Evolutionary conservation across 2,888 invertebrate species (phyloP).

Genomic region (Sclerodermus sp.): DNA sequence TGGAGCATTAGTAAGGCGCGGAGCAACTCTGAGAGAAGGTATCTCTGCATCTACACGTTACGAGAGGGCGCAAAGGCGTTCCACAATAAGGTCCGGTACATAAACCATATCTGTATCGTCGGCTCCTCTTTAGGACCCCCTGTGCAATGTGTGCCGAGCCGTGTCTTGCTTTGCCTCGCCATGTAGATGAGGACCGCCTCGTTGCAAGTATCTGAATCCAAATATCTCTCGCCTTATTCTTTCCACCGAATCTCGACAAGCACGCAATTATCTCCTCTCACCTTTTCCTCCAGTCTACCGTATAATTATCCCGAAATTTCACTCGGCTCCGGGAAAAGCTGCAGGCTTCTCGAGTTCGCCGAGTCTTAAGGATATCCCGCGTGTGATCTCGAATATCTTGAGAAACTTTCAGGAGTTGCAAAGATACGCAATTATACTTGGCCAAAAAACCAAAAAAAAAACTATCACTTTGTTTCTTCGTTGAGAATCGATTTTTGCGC

Average conservation of each 20-base stretch:
- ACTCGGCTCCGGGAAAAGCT: no score
- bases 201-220: conserved; percentile 31
- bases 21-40: conserved; percentile 39
- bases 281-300: no score
- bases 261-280: no score
- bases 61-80: conserved; percentile 41
- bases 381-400: no score
- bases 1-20: conserved; percentile 53
- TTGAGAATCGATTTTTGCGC: no score
- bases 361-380: no score
- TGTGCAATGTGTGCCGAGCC: background rate
- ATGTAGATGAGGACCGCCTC: conserved; percentile 25
- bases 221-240: conserved; percentile 27
- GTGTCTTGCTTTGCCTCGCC: background rate
- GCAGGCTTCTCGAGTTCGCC: no score
- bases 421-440: no score
- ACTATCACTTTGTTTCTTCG: no score
- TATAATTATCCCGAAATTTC: no score
- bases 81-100: conserved; percentile 49
- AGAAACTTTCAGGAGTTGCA: no score
- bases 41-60: conserved; percentile 46
- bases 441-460: no score
- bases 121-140: conserved; percentile 18
- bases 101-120: conserved; percentile 52
- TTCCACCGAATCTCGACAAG: conserved; percentile 2